Base-by-base conservation (phyloP, 2,113 vertebrate species). In the Nettapus auritus region DNA sequence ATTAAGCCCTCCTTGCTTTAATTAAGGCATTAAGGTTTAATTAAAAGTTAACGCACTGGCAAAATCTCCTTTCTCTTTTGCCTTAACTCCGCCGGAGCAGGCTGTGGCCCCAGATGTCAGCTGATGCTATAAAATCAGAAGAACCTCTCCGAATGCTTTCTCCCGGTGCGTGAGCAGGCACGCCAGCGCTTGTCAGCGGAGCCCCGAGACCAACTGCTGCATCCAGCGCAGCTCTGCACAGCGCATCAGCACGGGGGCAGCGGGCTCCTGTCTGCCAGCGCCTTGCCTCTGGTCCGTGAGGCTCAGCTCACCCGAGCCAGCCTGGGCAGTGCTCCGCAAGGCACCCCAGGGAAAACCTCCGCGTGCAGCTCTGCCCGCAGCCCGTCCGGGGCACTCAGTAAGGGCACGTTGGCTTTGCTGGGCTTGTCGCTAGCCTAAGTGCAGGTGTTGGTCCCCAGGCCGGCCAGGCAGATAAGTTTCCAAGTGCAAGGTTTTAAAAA, bases 1-100 rank as follows among this genome's bases (percentile, higher is more conserved):
- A 96, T 96, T 97, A 96, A 95, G 90, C 93, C 55, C 75, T 97
- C 60, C 71, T 88, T 90, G 44, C 92, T 91, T 96, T 96, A 94
- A 97, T 97, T 96, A 96, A 96, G 40, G 97, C 84, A 97, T 97
- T 96, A 97, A 94, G 91, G 36, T 93, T 75, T 96, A 88, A 95
- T 95, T 94, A 89, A 89, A 92, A 96, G 90, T 96, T 93, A 89
- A 90, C 95, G 96, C 90, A 81, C 85, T 83, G 94, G 75, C 70
- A 93, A 89, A 96, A 79, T 96, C 66, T 91, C n/a, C 31, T 53
- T 82, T 88, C 68, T 63, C 16, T 82, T 75, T 57, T 89, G 38
- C 64, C 28, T 44, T 93, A 46, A 82, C 70, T 92, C 46, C 25
- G n/a, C 79, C 44, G 22, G 57, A 79, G 64, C 71, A 78, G 81